These are phyloP conservation scores for Epizoanthus rinbou DNA, from an alignment of 92 coral and sea anemone genomes.

Conservation along the genomic window DNA sequence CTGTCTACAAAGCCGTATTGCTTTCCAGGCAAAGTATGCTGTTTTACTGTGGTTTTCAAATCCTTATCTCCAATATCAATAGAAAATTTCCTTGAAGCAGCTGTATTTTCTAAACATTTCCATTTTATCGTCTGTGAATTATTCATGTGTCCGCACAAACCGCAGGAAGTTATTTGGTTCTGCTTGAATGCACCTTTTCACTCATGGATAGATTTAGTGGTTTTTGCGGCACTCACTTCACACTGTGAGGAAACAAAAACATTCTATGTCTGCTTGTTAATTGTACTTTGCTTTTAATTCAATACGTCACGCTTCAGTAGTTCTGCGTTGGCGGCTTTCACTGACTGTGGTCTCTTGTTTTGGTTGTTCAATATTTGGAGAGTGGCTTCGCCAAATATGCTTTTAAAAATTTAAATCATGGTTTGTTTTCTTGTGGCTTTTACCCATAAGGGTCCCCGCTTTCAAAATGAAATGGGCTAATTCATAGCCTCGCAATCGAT, in stretches of 20 bases:
- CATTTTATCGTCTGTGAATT: constrained; percentile 87
- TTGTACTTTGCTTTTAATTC: constrained; percentile 63
- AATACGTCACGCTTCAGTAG: constrained; percentile 67
- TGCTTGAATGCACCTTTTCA: constrained; percentile 89
- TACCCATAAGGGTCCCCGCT: constrained; percentile 59
- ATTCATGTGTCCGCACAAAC: constrained; percentile 69
- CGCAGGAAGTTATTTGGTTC: constrained; percentile 70
- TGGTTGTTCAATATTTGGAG: constrained; percentile 78
- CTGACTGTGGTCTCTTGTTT: constrained; percentile 81
- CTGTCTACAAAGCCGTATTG: constrained; percentile 2
- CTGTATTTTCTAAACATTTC: constrained; percentile 93
- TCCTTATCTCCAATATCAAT: constrained; percentile 80
- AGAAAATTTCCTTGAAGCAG: constrained; percentile 75
- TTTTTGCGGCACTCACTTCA: constrained; percentile 83
- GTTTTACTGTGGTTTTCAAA: constrained; percentile 38
- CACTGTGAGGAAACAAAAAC: constrained; percentile 77
- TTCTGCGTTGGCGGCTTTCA: constrained; percentile 62
- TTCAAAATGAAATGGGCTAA: constrained; percentile 30
- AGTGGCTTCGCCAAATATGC: constrained; percentile 85
- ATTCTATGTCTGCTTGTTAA: constrained; percentile 65
- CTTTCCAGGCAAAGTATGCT: constrained; percentile 39
- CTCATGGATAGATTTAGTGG: constrained; percentile 79
- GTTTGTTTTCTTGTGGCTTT: constrained; percentile 87
- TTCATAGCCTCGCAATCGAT: constrained; percentile 1
- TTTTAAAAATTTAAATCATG: constrained; percentile 72